Evolutionary conservation across 2,888 invertebrate genomes (phyloP).

Genomic region (Macroteleia sp.): DNA sequence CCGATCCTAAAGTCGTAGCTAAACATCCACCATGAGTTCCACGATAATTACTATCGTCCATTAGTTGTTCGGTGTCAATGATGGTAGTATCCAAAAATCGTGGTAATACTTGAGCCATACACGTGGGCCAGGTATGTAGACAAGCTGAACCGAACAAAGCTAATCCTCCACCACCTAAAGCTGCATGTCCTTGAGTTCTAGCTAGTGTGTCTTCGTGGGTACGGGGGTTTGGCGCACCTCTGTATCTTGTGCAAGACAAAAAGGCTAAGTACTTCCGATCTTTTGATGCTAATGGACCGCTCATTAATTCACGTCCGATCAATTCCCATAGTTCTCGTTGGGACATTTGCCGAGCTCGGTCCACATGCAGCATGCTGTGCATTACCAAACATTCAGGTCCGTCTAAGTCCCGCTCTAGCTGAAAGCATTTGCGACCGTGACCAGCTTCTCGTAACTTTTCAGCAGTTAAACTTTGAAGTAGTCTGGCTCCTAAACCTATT

Average conservation of each 20-base stretch:
- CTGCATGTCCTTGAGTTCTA: conserved; percentile 92
- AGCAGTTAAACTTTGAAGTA: conserved; percentile 94
- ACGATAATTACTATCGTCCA: conserved; percentile 97
- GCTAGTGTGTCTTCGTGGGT: conserved; percentile 89
- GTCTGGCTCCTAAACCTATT: conserved; percentile 90
- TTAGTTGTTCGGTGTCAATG: conserved; percentile 89
- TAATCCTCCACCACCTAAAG: conserved; percentile 95
- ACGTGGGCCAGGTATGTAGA: conserved; percentile 94
- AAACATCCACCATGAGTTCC: conserved; percentile 94
- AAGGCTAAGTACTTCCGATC: conserved; percentile 95
- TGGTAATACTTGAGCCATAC: conserved; percentile 88
- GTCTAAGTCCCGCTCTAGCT: conserved; percentile 88
- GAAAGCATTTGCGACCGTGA: conserved; percentile 92
- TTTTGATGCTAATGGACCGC: conserved; percentile 82
- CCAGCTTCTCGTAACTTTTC: conserved; percentile 93
- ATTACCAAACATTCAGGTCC: conserved; percentile 89
- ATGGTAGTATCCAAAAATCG: conserved; percentile 87
- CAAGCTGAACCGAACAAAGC: conserved; percentile 96
- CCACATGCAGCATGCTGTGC: conserved; percentile 88
- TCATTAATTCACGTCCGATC: conserved; percentile 93
- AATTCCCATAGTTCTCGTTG: conserved; percentile 93
- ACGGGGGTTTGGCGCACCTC: conserved; percentile 87
- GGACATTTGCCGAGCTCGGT: conserved; percentile 89
- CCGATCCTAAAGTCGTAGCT: conserved; percentile 95
- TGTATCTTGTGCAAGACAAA: conserved; percentile 93